phyloP scores from a whole-genome alignment of 2,888 invertebrate genomes.

The Eulithis testata region DNA sequence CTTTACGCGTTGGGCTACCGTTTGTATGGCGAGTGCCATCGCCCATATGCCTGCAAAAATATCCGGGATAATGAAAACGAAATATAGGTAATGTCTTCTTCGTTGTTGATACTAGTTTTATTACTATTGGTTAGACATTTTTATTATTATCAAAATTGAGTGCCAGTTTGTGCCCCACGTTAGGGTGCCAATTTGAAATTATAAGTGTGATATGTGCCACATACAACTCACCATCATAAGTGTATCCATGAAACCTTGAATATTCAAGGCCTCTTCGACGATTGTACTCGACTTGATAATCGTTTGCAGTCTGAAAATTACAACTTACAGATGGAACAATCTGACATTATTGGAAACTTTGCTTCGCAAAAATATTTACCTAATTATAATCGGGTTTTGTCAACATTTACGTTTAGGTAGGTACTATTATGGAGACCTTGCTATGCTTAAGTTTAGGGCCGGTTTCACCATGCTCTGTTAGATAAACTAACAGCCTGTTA shows the following conservation, averaged over 20 bases:
- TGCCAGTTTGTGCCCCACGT: slow-evolving; percentile 6
- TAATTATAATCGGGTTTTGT: no score
- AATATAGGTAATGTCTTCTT: no score
- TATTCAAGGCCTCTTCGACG: slow-evolving; percentile 91
- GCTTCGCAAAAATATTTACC: no score
- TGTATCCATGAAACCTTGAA: slow-evolving; percentile 98
- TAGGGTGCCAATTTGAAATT: slow-evolving; percentile 2
- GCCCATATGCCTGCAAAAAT: slow-evolving; percentile 91
- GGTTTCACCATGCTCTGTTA: no score
- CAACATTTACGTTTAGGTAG: no score
- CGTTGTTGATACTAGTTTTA: no score
- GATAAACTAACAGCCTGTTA: no score
- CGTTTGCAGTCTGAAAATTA: slow-evolving; percentile 91
- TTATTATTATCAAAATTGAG: background rate
- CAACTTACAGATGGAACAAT: background rate
- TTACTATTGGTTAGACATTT: no score
- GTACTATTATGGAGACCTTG: no score
- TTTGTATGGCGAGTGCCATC: slow-evolving; percentile 96
- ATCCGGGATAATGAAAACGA: background rate
- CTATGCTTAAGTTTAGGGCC: no score
- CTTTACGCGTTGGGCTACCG: slow-evolving; percentile 91
- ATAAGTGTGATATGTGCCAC: no score
- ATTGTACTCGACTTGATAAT: slow-evolving; percentile 94
- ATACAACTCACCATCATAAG: slow-evolving; percentile 92
- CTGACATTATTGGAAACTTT: no score